phyloP scores from a whole-genome alignment of 1,140 invertebrate genomes.

The Olivierus martensii region DNA sequence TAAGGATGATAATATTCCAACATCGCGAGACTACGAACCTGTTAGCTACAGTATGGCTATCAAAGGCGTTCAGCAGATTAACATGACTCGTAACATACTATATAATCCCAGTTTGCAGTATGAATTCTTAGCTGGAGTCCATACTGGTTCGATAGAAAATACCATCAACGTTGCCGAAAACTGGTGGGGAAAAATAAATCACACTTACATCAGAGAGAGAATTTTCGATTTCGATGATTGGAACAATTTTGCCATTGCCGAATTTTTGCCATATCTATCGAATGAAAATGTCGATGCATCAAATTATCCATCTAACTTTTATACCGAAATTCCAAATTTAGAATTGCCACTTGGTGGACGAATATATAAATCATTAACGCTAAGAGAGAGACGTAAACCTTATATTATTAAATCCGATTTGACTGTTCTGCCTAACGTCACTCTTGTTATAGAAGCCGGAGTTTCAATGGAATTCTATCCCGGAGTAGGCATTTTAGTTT shows the following conservation, averaged over 20 bases:
- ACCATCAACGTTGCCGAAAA: conserved; percentile 78
- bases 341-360: conserved; percentile 65
- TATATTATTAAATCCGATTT: conserved; percentile 82
- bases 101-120: conserved; percentile 72
- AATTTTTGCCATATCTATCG: conserved; percentile 71
- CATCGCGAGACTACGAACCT: conserved; percentile 29
- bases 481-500: conserved; percentile 90
- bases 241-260: conserved; percentile 92
- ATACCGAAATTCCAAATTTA: conserved; percentile 3
- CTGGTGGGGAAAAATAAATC: conserved; percentile 81
- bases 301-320: conserved; percentile 3
- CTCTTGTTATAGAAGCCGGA: conserved; percentile 72
- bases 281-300: conserved; percentile 24
- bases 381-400: conserved; percentile 50
- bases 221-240: conserved; percentile 99
- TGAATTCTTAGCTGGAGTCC: conserved; percentile 81
- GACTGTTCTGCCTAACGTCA: conserved; percentile 85
- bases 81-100: conserved; percentile 79
- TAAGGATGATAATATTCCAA: conserved; percentile 19
- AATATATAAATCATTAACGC: conserved; percentile 51
- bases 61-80: conserved; percentile 86
- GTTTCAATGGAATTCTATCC: conserved; percentile 82
- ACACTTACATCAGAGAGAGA: conserved; percentile 53
- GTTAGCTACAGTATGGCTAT: conserved; percentile 78
- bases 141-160: conserved; percentile 73